Evolutionary conservation across 2,113 vertebrate genomes (phyloP), one percentile per base, ranked within the genome.

Genomic region (Cavia porcellus): DNA sequence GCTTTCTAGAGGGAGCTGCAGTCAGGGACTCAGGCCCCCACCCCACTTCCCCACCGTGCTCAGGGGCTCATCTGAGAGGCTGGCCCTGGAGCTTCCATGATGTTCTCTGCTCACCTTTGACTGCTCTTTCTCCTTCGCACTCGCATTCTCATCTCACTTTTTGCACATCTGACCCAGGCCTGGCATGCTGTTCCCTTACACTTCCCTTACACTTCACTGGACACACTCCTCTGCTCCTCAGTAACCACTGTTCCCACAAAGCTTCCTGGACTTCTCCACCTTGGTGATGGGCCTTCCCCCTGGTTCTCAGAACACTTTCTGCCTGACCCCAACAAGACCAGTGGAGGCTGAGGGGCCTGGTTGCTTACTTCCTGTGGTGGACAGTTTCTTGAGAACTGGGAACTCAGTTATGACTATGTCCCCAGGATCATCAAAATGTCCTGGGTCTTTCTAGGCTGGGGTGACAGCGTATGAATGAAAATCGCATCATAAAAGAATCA

Each of bases 31-130:
- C 1, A 35, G 55, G 7, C 14, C 17, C 62, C 35, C 35, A 7
- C 4, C 50, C 47, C 7, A 3, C 22, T 19, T 17, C 9, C 4
- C 17, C 4, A 4, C 10, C 10, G 14, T 2, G 20, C 47, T 83
- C 28, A 24, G 2, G 10, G 5, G 38, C 52, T 17, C 20, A 59
- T 19, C 55, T n/a, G 64, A 38, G 7, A 35, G 25, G 32, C 77
- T 30, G 14, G 80, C 45, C 25, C 10, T 24, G 24, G 9, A 28
- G 10, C 9, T 32, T 72, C 30, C 77, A 4, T 35, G 15, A 52
- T 35, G 50, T 35, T 50, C 25, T 80, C 15, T 80, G 50, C 7
- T 66, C 14, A 57, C 20, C 45, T 35, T 3, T 9, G 24, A 75
- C 38, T 2, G 0, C 30, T 66, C 15, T 55, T 70, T 85, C 66